Evolutionary conservation across 1,140 invertebrate species (phyloP), one percentile per base, ranked within the genome.

Genomic region (Drosophila guanche): DNA sequence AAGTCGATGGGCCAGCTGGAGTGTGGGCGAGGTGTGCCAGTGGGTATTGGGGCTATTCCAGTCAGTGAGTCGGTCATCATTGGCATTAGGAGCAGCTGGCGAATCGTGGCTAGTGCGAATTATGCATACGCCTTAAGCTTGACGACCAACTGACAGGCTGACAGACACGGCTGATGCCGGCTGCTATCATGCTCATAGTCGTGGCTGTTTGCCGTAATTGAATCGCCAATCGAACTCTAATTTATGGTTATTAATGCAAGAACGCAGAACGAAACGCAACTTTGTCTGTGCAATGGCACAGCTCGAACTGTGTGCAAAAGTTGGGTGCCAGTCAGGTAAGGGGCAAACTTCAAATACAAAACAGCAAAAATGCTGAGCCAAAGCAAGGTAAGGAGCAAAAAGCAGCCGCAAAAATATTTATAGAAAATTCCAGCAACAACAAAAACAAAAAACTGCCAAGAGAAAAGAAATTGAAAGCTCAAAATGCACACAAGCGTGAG

Each of bases 401-500:
- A 80, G 54, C 71, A 67, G 65, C 73, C 73, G 60, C 81, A 86
- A 80, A 74, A 86, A 86, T 86, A 77, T 81, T 86, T 85, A 77
- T 80, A 80, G 74, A 85, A 85, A 70, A 70, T 65, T 56, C 57
- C 72, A 86, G 59, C 60, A 76, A 63, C 43, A 61, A 69, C 62
- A 23, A 16, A 62, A 58, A 54, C 29, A 23, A 16, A 62, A 58
- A 58, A 23, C 16, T 22, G 33, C 22, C 27, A 46, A 76, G 60
- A 72, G 60, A 16, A 46, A 58, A 67, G 67, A 66, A 86, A 86
- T 66, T 69, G 62, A 55, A 76, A 68, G 61, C 80, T 72, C 46
- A 61, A 85, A 79, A 81, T 50, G 81, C 81, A 77, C 81, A 86
- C 81, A 86, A 88, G 81, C 81, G 81, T 86, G 63, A 86, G 88